Conservation (phyloP, 2,888 invertebrate species). For the Caenorhabditis sulstoni region DNA sequence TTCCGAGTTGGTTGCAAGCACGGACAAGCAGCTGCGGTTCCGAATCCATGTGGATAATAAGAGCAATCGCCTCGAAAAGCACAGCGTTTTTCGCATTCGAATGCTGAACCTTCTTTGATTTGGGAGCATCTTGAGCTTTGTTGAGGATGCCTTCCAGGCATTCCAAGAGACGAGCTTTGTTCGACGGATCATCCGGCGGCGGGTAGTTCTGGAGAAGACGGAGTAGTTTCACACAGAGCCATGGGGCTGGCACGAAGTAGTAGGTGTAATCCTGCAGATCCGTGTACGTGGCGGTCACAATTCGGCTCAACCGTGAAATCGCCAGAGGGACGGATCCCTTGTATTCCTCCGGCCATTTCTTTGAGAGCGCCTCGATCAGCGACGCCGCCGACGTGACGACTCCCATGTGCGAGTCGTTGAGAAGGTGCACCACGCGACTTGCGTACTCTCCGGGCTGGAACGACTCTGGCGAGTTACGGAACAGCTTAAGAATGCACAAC, state of each 20-base stretch:
- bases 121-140: conserved; percentile 95
- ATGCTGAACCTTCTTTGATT: conserved; percentile 99
- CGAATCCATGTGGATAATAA: conserved; percentile 97
- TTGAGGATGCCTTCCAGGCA: conserved; percentile 86
- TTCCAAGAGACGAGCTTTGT: conserved; percentile 95
- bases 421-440: conserved; percentile 95
- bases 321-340: conserved; percentile 98
- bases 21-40: conserved; percentile 88
- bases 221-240: conserved; percentile 97
- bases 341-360: conserved; percentile 98
- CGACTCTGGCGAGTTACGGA: conserved; percentile 95
- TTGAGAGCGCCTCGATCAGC: conserved; percentile 96
- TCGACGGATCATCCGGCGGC: conserved; percentile 97
- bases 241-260: conserved; percentile 99
- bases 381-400: conserved; percentile 99
- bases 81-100: conserved; percentile 99
- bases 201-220: conserved; percentile 97
- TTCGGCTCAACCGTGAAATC: conserved; percentile 92
- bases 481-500: conserved; percentile 92
- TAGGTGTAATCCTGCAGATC: conserved; percentile 99
- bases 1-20: conserved; percentile 98
- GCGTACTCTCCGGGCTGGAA: conserved; percentile 97
- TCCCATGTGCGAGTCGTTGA: conserved; percentile 99
- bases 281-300: conserved; percentile 98
- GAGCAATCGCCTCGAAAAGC: conserved; percentile 98